These are phyloP conservation scores for Alosa alosa DNA, from an alignment of 2,113 vertebrate genomes.

Conservation along the genomic window DNA sequence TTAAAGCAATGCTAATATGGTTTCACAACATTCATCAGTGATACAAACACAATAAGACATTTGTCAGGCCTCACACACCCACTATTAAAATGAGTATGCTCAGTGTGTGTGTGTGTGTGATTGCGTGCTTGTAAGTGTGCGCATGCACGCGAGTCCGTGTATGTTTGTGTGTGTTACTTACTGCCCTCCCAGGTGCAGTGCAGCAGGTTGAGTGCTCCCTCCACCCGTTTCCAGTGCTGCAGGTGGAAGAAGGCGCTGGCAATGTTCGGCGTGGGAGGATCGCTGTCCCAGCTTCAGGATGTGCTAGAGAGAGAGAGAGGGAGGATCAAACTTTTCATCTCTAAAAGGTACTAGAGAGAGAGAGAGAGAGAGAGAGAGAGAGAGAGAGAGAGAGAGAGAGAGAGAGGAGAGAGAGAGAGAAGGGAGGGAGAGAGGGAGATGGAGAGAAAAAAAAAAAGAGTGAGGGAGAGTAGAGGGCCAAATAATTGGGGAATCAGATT, in stretches of 20 bases:
- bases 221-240: constrained; percentile 97
- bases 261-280: too few relatives aligned
- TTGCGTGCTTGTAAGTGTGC: neutral
- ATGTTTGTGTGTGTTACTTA: constrained; percentile 64
- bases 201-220: constrained; percentile 90
- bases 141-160: too few relatives aligned
- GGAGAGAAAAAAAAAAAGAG: constrained; percentile 56
- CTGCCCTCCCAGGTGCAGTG: constrained; percentile 89
- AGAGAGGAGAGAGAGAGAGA: constrained; percentile 65
- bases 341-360: constrained; percentile 90
- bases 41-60: too few relatives aligned
- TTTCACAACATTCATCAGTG: too few relatives aligned
- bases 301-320: too few relatives aligned
- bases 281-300: constrained; percentile 99
- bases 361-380: constrained; percentile 49
- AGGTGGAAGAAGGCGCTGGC: constrained; percentile 98
- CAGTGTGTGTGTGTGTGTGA: neutral
- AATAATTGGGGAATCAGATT: neutral
- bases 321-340: constrained; percentile 99
- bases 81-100: neutral
- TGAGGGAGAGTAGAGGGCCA: constrained; percentile 18
- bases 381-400: constrained; percentile 40
- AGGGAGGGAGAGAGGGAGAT: constrained; percentile 41
- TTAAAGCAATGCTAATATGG: too few relatives aligned
- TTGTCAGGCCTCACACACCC: too few relatives aligned